A percentile compares a stretch with the other conserved stretches of the same genome.
Conservation (phyloP, 1,140 invertebrate genomes). For the Drosophila miranda region DNA sequence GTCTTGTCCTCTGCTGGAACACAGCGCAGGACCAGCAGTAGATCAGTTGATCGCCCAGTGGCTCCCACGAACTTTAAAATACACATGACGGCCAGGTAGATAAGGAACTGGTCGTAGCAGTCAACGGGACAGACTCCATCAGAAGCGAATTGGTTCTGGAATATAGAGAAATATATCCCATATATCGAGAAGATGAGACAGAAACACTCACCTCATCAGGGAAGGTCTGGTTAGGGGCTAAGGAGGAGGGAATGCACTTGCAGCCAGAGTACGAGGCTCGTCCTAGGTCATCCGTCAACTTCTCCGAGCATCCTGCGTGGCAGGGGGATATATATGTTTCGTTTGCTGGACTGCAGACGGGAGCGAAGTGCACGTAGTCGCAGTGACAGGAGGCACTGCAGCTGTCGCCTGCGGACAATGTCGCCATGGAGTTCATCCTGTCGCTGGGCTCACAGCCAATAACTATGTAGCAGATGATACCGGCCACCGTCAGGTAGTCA, state of each 20-base stretch:
- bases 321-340: slow-evolving; percentile 87
- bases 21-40: slow-evolving; percentile 86
- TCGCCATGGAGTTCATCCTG: slow-evolving; percentile 48
- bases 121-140: slow-evolving; percentile 86
- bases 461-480: slow-evolving; percentile 86
- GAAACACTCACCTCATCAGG: neutral
- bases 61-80: slow-evolving; percentile 86
- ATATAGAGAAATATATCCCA: neutral
- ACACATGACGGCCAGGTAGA: slow-evolving; percentile 86
- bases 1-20: slow-evolving; percentile 88
- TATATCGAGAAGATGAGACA: neutral
- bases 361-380: slow-evolving; percentile 87
- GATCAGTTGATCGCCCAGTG: slow-evolving; percentile 86
- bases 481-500: slow-evolving; percentile 85
- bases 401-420: slow-evolving; percentile 36
- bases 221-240: neutral
- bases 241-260: slow-evolving; percentile 28
- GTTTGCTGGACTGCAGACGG: slow-evolving; percentile 85
- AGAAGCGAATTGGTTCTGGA: slow-evolving; percentile 31
- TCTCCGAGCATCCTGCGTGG: slow-evolving; percentile 86
- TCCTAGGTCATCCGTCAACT: slow-evolving; percentile 57
- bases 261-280: slow-evolving; percentile 67
- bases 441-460: slow-evolving; percentile 85
- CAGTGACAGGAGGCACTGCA: slow-evolving; percentile 87
- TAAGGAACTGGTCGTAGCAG: slow-evolving; percentile 85